phyloP scores from a whole-genome alignment of 2,888 invertebrate genomes.

The Mesorhabditis sp. region DNA sequence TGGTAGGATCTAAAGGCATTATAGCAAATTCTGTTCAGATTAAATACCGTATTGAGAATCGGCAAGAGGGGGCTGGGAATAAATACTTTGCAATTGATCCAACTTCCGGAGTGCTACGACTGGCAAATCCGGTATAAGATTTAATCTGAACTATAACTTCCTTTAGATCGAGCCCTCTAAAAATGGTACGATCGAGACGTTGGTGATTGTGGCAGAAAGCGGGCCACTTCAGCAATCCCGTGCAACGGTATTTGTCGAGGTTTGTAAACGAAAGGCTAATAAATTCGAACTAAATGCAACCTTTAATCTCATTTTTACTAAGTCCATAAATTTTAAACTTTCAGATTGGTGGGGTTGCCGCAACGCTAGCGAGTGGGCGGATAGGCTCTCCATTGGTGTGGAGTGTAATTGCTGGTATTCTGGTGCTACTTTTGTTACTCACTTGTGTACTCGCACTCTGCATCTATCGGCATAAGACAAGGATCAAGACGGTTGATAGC shows the following conservation, averaged over 20 bases:
- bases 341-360: constrained; percentile 58
- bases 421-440: constrained; percentile 67
- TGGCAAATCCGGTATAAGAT: constrained; percentile 7
- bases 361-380: constrained; percentile 61
- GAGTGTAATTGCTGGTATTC: constrained; percentile 75
- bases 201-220: constrained; percentile 25
- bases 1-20: constrained; percentile 17
- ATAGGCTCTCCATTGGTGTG: constrained; percentile 63
- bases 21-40: not conserved
- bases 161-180: not conserved
- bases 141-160: not conserved
- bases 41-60: not conserved
- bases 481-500: constrained; percentile 19
- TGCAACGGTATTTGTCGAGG: constrained; percentile 40
- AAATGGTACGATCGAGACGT: not conserved
- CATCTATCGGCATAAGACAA: constrained; percentile 22
- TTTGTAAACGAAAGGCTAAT: constrained; percentile 8
- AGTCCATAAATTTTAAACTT: not conserved
- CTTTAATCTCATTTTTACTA: not conserved
- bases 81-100: constrained; percentile 30
- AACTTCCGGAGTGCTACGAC: constrained; percentile 32
- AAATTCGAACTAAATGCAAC: constrained; percentile 6
- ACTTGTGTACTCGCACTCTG: constrained; percentile 66
- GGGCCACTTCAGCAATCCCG: constrained; percentile 27
- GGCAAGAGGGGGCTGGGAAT: constrained; percentile 17